These are phyloP conservation scores for Podarcis siculus DNA, from an alignment of 2,797 vertebrate genomes.

Conservation along the genomic window DNA sequence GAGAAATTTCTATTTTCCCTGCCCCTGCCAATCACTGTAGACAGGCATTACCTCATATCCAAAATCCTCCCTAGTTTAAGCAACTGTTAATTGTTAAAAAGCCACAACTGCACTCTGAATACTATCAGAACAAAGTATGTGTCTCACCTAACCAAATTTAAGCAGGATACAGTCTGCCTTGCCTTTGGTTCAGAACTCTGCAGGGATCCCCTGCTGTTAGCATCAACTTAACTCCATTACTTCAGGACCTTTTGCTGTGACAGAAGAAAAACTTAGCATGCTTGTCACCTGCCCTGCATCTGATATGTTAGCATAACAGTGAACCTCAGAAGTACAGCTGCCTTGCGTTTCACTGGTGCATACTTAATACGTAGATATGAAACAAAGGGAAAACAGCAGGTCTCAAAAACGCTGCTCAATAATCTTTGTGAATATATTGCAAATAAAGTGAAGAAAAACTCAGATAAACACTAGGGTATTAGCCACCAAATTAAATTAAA, in stretches of 20 bases:
- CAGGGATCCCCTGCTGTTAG: background rate
- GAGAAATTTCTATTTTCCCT: background rate
- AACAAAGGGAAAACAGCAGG: accelerated
- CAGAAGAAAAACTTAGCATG: background rate
- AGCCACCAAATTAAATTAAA: background rate
- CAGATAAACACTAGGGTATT: background rate
- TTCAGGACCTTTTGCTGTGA: constrained; percentile 11
- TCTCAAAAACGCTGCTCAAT: background rate
- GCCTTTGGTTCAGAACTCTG: background rate
- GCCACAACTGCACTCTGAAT: background rate
- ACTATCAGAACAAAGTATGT: background rate
- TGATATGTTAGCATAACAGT: accelerated
- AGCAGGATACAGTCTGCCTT: background rate
- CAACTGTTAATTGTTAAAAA: background rate
- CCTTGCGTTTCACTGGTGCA: background rate
- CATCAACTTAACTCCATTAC: background rate
- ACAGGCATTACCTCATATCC: background rate
- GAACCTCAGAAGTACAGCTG: accelerated
- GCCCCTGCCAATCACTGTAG: background rate
- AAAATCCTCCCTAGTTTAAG: background rate
- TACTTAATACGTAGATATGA: background rate
- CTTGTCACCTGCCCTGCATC: background rate
- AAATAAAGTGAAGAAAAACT: background rate
- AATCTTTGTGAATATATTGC: accelerated
- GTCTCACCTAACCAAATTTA: background rate